These are phyloP conservation scores for Argentina silus DNA, from an alignment of 2,797 vertebrate genomes.

Conservation along the genomic window DNA sequence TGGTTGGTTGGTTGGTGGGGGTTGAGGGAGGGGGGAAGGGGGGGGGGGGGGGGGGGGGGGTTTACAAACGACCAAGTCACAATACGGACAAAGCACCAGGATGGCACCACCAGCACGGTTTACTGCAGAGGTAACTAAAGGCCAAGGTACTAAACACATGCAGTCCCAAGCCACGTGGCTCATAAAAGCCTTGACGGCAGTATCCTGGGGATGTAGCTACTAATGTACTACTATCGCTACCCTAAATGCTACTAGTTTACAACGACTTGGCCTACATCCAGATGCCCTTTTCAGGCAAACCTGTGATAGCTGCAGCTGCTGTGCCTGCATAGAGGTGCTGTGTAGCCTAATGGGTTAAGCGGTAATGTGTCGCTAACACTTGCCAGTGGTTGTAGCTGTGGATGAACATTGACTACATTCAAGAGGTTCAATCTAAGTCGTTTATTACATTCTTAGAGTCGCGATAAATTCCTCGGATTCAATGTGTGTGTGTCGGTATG, in stretches of 20 bases:
- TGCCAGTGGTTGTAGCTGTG: conserved; percentile 41
- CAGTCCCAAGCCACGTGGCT: background rate
- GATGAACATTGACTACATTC: conserved; percentile 70
- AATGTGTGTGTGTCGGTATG: background rate
- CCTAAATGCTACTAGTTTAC: background rate
- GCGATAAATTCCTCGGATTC: conserved; percentile 45
- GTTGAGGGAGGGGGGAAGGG: background rate
- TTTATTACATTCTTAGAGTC: conserved; percentile 69
- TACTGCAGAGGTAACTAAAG: conserved; percentile 25
- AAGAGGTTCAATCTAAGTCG: conserved; percentile 55
- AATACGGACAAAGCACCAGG: conserved; percentile 56
- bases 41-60: conserved; percentile 6
- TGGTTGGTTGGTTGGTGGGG: background rate
- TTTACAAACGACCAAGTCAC: conserved; percentile 29
- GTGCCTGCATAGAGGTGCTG: conserved; percentile 46
- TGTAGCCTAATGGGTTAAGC: conserved; percentile 25
- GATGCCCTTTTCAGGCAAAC: background rate
- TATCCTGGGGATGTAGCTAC: conserved; percentile 31
- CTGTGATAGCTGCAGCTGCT: background rate
- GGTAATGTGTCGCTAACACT: conserved; percentile 40
- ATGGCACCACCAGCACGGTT: conserved; percentile 48
- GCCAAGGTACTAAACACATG: background rate
- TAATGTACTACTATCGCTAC: conserved; percentile 8
- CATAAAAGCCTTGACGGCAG: conserved; percentile 5
- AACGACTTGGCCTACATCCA: background rate